These are phyloP conservation scores for Clarias gariepinus DNA, from an alignment of 2,113 vertebrate genomes.

Conservation along the genomic window DNA sequence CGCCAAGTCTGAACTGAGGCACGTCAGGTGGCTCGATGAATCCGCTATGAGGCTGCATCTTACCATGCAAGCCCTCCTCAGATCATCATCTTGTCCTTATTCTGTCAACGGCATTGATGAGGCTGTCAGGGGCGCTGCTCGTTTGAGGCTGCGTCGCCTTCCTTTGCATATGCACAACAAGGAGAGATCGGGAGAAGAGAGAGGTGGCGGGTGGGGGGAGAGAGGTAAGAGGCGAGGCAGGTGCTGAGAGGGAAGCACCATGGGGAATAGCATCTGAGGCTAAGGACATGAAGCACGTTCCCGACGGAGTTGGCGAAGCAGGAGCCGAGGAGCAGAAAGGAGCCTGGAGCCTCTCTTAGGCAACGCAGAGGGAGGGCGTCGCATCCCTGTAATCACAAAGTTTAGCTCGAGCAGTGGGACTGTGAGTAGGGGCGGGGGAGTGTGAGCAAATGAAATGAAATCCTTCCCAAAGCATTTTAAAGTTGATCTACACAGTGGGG, in stretches of 20 bases:
- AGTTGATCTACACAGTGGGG: slow-evolving; percentile 34
- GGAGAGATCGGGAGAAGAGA: slow-evolving; percentile 17
- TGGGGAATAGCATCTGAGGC: slow-evolving; percentile 53
- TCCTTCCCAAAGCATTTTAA: slow-evolving; percentile 38
- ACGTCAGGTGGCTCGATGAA: slow-evolving; percentile 78
- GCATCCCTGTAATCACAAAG: slow-evolving; percentile 52
- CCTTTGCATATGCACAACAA: slow-evolving; percentile 78
- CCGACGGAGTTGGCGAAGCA: slow-evolving; percentile 42
- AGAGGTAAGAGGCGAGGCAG: slow-evolving; percentile 50
- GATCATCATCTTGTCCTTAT: slow-evolving; percentile 79
- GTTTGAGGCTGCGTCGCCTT: slow-evolving; percentile 72
- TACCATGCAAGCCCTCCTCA: slow-evolving; percentile 69
- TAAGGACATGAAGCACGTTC: slow-evolving; percentile 49
- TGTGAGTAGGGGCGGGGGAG: slow-evolving; percentile 10
- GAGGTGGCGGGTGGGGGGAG: slow-evolving; percentile 29
- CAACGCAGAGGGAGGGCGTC: slow-evolving; percentile 14
- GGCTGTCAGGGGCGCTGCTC: slow-evolving; percentile 77
- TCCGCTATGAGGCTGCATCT: slow-evolving; percentile 66
- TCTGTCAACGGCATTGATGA: slow-evolving; percentile 80
- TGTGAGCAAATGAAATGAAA: slow-evolving; percentile 33
- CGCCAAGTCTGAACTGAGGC: slow-evolving; percentile 69
- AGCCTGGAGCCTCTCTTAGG: slow-evolving; percentile 49
- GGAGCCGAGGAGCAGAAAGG: slow-evolving; percentile 37
- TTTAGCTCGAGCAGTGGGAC: slow-evolving; percentile 40
- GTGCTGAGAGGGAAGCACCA: slow-evolving; percentile 49